Percentiles rank a stretch among this genome's conserved stretches.
Conservation (phyloP, 2,888 invertebrate species). For the Shargacucullia verbasci region DNA sequence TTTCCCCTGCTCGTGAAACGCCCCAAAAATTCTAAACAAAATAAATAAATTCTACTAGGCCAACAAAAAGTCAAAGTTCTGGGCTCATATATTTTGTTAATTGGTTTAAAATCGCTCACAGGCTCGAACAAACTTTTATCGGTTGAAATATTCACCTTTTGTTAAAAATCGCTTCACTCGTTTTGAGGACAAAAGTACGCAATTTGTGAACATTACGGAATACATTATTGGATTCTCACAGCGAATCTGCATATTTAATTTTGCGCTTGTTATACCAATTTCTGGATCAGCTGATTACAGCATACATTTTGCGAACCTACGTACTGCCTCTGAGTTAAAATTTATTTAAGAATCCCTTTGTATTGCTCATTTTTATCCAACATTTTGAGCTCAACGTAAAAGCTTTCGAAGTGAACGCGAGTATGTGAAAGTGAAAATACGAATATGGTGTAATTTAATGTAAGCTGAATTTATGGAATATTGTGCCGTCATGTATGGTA, state of each 20-base stretch:
- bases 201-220: slow-evolving; percentile 35
- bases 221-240: slow-evolving; percentile 49
- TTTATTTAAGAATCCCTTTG: slow-evolving; percentile 43
- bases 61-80: slow-evolving; percentile 19
- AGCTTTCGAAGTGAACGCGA: slow-evolving; percentile 48
- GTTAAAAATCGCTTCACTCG: not conserved
- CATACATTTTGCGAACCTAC: slow-evolving; percentile 21
- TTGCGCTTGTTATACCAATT: slow-evolving; percentile 57
- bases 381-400: slow-evolving; percentile 39
- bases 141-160: too few species aligned
- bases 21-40: slow-evolving; percentile 6
- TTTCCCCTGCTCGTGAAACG: slow-evolving; percentile 37
- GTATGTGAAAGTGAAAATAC: slow-evolving; percentile 1
- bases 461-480: slow-evolving; percentile 30
- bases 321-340: slow-evolving; percentile 15
- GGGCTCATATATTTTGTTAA: slow-evolving; percentile 19
- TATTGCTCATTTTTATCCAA: slow-evolving; percentile 37
- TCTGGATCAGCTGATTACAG: slow-evolving; percentile 51
- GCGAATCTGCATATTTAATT: slow-evolving; percentile 61
- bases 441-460: slow-evolving; percentile 34
- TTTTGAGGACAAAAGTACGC: slow-evolving; percentile 23
- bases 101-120: slow-evolving; percentile 31
- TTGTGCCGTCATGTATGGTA: slow-evolving; percentile 4
- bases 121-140: too few species aligned
- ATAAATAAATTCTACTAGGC: slow-evolving; percentile 16